Conservation (phyloP, 2,113 vertebrate species). For the Xerus inauris region DNA sequence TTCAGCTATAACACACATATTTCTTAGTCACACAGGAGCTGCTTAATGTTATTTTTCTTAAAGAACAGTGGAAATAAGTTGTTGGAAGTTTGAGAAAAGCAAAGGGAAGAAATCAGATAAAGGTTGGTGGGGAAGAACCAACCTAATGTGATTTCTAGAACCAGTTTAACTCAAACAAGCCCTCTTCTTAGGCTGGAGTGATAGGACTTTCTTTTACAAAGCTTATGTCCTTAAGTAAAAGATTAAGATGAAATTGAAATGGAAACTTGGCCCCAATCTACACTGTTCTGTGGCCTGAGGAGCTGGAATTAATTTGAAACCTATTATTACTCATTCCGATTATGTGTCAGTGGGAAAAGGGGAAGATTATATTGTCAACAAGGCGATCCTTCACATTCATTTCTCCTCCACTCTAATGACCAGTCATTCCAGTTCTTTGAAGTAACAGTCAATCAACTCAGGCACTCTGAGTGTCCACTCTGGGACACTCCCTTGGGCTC, state of each 20-base stretch:
- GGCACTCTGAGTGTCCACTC: too few species aligned
- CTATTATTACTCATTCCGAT: slow-evolving; percentile 39
- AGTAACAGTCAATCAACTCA: neutral
- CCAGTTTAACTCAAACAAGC: neutral
- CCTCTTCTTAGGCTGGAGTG: neutral
- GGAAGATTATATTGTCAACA: neutral
- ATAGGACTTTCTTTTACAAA: neutral
- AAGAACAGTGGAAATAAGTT: neutral
- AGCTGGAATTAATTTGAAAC: slow-evolving; percentile 65
- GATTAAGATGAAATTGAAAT: slow-evolving; percentile 54
- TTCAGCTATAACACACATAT: neutral
- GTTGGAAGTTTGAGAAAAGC: neutral
- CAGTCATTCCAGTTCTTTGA: neutral
- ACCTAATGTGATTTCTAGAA: neutral
- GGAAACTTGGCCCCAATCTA: slow-evolving; percentile 62
- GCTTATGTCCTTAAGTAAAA: slow-evolving; percentile 51
- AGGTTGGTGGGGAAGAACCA: neutral
- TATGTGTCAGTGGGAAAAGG: slow-evolving; percentile 28
- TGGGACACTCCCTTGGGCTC: too few species aligned
- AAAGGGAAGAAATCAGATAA: neutral
- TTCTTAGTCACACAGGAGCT: neutral
- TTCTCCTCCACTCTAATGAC: neutral
- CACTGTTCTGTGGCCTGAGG: neutral
- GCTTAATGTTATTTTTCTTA: neutral
- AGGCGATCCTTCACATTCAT: neutral